Conservation (phyloP, 2,113 vertebrate species). For the Macrotis lagotis region DNA sequence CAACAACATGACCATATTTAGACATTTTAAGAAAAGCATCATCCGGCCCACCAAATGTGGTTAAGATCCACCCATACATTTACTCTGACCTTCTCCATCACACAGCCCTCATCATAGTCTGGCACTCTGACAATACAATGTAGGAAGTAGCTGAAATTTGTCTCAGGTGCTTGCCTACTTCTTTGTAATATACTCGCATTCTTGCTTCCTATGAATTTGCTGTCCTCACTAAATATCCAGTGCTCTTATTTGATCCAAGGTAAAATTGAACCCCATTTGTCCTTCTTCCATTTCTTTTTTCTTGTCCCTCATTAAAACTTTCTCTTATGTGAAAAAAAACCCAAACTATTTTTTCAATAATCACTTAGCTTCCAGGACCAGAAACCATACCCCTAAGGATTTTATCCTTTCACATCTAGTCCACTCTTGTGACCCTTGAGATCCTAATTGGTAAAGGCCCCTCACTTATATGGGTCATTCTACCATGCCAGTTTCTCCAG, state of each 20-base stretch:
- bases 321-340: not conserved
- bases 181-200: not conserved
- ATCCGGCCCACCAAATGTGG: not conserved
- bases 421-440: not conserved
- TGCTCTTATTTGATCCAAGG: not conserved
- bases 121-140: not conserved
- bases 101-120: not conserved
- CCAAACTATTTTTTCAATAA: not conserved
- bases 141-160: not conserved
- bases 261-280: not conserved
- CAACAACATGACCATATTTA: not conserved
- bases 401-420: not conserved
- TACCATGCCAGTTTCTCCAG: not conserved
- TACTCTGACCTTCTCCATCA: not conserved
- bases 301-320: not conserved
- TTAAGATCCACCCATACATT: not conserved
- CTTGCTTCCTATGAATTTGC: not conserved
- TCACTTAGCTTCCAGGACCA: not conserved
- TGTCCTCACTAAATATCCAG: not conserved
- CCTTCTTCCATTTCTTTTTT: not conserved
- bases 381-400: not conserved
- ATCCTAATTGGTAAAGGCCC: not conserved
- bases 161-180: not conserved
- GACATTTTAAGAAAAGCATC: not conserved
- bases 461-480: not conserved